phyloP scores from a whole-genome alignment of 2,113 vertebrate genomes.

The Mormyrus lacerda region DNA sequence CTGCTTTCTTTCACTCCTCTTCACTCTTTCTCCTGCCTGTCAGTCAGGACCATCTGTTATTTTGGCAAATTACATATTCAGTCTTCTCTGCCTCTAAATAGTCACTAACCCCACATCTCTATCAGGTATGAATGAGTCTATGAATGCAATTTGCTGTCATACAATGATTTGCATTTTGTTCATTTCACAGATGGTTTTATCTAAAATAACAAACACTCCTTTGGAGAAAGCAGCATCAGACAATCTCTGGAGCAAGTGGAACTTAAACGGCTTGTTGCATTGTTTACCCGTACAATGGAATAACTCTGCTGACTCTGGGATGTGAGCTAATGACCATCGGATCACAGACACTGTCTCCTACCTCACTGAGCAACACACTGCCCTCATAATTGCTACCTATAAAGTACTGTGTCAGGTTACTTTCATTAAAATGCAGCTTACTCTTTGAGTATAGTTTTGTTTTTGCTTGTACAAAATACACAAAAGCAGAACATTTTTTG shows the following conservation, averaged over 20 bases:
- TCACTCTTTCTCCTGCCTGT: neutral
- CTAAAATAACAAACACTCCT: too few species aligned
- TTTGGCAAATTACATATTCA: too few species aligned
- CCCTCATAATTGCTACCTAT: neutral
- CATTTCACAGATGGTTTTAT: too few species aligned
- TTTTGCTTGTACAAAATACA: neutral
- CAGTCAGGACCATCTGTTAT: neutral
- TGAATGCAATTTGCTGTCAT: too few species aligned
- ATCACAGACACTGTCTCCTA: neutral
- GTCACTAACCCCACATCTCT: too few species aligned
- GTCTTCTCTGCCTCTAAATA: neutral
- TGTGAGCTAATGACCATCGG: neutral
- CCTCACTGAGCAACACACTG: neutral
- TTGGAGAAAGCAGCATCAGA: too few species aligned
- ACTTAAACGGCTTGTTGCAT: too few species aligned
- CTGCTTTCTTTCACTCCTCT: neutral
- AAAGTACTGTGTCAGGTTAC: neutral
- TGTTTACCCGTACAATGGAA: too few species aligned
- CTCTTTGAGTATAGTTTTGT: neutral
- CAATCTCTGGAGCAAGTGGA: too few species aligned
- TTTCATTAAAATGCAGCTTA: neutral
- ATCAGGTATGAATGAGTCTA: too few species aligned
- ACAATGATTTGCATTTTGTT: too few species aligned
- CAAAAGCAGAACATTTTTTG: neutral
- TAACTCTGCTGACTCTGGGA: too few species aligned